phyloP scores from a whole-genome alignment of 2,113 vertebrate species.

The Zosterops pallidus region DNA sequence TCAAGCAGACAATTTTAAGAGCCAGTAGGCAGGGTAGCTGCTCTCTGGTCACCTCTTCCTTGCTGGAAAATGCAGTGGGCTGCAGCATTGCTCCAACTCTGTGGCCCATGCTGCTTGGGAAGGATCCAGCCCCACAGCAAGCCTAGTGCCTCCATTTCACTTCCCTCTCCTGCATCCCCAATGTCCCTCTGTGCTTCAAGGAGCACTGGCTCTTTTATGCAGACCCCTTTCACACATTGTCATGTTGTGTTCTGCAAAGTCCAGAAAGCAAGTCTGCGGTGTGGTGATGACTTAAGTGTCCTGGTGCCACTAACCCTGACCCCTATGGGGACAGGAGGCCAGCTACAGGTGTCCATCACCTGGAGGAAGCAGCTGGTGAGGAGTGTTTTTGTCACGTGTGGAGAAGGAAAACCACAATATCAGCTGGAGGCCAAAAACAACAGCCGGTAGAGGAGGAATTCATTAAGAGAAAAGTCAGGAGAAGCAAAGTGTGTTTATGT shows the following conservation, averaged over 20 bases:
- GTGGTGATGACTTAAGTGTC: background rate
- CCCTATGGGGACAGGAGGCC: background rate
- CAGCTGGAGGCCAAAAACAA: conserved; percentile 51
- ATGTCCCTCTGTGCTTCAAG: background rate
- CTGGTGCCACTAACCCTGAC: background rate
- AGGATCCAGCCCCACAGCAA: background rate
- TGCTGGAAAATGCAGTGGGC: background rate
- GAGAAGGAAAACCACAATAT: conserved; percentile 48
- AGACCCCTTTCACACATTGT: background rate
- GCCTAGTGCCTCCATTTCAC: background rate
- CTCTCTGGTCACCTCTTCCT: background rate
- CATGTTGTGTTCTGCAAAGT: background rate
- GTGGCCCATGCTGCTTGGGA: background rate
- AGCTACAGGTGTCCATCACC: conserved; percentile 51
- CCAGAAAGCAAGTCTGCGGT: background rate
- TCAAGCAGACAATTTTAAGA: background rate
- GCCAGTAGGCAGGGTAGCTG: fast-evolving
- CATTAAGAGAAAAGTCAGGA: conserved; percentile 48
- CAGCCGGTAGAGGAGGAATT: conserved; percentile 39
- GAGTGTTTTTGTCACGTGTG: conserved; percentile 23
- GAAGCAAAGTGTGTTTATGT: conserved; percentile 39
- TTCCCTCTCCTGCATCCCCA: background rate
- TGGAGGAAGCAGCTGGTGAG: background rate
- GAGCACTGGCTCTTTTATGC: background rate
- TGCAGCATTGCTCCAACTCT: background rate